phyloP scores from a whole-genome alignment of 1,140 invertebrate species.

The Cotesia vestalis region DNA sequence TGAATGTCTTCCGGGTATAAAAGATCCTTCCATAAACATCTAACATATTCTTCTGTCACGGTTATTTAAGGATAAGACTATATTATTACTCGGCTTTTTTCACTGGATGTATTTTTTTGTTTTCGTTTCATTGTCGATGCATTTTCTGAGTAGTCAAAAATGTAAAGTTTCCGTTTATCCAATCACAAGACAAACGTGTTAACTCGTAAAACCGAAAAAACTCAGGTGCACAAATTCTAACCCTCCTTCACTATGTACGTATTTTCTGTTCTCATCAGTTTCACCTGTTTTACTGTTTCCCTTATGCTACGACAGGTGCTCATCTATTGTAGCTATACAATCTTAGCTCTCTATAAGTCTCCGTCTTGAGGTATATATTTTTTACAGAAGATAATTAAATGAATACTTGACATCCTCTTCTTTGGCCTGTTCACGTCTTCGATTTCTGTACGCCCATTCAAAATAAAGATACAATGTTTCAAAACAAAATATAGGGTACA shows the following conservation, averaged over 20 bases:
- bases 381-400: constrained; percentile 16
- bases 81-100: too few relatives aligned
- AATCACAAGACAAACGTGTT: constrained; percentile 47
- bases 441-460: too few relatives aligned
- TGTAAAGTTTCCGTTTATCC: constrained; percentile 20
- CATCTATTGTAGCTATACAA: constrained; percentile 33
- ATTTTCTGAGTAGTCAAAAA: not conserved
- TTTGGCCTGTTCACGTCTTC: too few relatives aligned
- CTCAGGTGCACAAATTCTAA: constrained; percentile 46
- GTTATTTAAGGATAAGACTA: too few relatives aligned
- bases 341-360: constrained; percentile 29
- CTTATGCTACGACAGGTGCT: constrained; percentile 60
- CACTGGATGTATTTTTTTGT: not conserved
- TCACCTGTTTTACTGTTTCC: constrained; percentile 65
- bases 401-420: not conserved
- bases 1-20: too few relatives aligned
- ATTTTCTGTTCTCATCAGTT: constrained; percentile 38
- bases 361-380: constrained; percentile 25
- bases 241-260: constrained; percentile 17
- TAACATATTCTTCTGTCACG: too few relatives aligned
- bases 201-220: constrained; percentile 50
- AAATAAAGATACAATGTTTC: too few relatives aligned
- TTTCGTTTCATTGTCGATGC: not conserved
- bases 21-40: too few relatives aligned
- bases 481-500: too few relatives aligned